These are phyloP conservation scores for Brachionus rotundiformis DNA, from an alignment of 1,140 invertebrate genomes.

Conservation along the genomic window DNA sequence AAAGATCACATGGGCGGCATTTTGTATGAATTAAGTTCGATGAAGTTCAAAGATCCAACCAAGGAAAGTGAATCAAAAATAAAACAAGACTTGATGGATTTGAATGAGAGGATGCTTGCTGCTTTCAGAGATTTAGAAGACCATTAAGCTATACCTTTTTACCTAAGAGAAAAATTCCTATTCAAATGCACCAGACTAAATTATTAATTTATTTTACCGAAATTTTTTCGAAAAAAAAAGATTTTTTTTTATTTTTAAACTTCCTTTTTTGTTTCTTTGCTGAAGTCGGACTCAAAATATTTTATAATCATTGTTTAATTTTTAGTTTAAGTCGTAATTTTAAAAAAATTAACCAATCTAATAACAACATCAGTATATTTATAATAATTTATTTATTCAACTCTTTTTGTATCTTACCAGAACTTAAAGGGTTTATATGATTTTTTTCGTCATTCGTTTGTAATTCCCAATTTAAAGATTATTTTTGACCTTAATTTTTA, in stretches of 20 bases:
- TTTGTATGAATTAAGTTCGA: conserved; percentile 93
- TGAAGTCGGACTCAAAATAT: not conserved
- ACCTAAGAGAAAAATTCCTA: not conserved
- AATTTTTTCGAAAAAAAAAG: conserved; percentile 17
- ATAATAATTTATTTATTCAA: not conserved
- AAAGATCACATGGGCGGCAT: conserved; percentile 92
- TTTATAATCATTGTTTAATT: not conserved
- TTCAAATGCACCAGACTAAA: not conserved
- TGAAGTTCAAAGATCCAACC: conserved; percentile 99
- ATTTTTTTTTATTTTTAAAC: not conserved
- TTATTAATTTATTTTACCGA: not conserved
- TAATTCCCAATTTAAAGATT: conserved; percentile 21
- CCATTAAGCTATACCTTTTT: conserved; percentile 6
- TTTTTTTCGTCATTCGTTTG: conserved; percentile 25
- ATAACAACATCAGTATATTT: not conserved
- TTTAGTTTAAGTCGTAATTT: not conserved
- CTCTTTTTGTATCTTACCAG: not conserved
- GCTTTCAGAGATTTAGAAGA: conserved; percentile 97
- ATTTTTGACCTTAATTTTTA: conserved; percentile 13
- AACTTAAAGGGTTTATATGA: not conserved
- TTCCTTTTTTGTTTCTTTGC: not conserved
- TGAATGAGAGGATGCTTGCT: conserved; percentile 63
- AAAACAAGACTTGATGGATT: conserved; percentile 81
- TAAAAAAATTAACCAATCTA: not conserved
- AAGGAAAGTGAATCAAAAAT: conserved; percentile 97